These are phyloP conservation scores for Indri indri DNA, from an alignment of 2,113 vertebrate genomes.

Conservation along the genomic window DNA sequence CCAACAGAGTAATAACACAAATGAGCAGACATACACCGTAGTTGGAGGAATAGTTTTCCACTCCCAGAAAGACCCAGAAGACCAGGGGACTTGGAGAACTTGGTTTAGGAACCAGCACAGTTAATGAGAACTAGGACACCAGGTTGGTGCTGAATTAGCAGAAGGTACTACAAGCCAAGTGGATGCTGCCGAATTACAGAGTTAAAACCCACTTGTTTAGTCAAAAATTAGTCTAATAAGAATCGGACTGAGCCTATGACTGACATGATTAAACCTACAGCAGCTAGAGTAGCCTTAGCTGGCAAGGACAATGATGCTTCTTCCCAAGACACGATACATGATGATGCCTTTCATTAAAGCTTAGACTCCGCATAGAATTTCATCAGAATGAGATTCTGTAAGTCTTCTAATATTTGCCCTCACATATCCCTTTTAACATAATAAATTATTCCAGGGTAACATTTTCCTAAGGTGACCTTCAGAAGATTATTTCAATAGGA, in stretches of 20 bases:
- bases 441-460: not conserved
- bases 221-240: not conserved
- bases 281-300: too few species aligned
- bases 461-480: not conserved
- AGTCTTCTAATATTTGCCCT: not conserved
- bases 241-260: not conserved
- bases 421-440: not conserved
- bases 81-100: fast-evolving
- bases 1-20: not conserved
- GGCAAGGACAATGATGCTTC: not conserved
- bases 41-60: not conserved
- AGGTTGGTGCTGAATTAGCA: fast-evolving
- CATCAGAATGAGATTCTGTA: not conserved
- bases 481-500: not conserved
- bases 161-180: too few species aligned
- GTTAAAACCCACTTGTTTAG: not conserved
- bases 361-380: not conserved
- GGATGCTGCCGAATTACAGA: not conserved
- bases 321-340: fast-evolving
- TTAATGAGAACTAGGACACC: too few species aligned
- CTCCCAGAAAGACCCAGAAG: too few species aligned
- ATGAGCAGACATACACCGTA: not conserved
- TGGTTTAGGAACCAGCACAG: not conserved
- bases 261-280: too few species aligned
- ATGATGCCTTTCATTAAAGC: not conserved